A percentile compares a stretch with the other conserved stretches of the same genome.
These are phyloP conservation scores for Stenodema calcarata DNA, from an alignment of 2,888 invertebrate genomes.

Conservation along the genomic window DNA sequence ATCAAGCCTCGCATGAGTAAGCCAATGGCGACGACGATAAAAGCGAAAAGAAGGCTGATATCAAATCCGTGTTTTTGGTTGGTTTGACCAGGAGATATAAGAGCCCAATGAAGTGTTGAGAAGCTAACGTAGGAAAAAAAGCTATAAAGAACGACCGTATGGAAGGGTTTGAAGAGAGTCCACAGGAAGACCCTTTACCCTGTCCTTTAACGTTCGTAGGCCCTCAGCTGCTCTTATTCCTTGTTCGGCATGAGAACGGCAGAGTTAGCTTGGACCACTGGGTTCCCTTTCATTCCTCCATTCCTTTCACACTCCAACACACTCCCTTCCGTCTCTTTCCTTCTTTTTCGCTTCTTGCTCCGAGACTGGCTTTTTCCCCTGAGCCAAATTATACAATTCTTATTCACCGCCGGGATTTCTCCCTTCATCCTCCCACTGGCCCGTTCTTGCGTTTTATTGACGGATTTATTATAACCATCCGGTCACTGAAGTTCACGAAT, in stretches of 20 bases:
- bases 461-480: background rate
- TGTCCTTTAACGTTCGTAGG: background rate
- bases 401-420: background rate
- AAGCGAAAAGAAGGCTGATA: background rate
- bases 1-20: too few species aligned
- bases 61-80: background rate
- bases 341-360: background rate
- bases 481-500: too few species aligned
- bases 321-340: background rate
- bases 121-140: background rate
- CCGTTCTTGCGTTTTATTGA: slow-evolving; percentile 3
- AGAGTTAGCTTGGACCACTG: slow-evolving; percentile 8
- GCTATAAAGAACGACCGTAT: background rate
- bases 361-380: background rate
- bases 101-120: background rate
- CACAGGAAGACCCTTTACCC: background rate
- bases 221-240: slow-evolving; percentile 3
- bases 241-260: background rate
- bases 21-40: background rate
- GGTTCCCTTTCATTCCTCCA: background rate
- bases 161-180: background rate
- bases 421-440: background rate
- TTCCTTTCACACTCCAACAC: slow-evolving; percentile 18
- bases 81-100: background rate
- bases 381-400: slow-evolving; percentile 5